Evolutionary conservation across 2,888 invertebrate species (phyloP).

Genomic region (Parnassius orleans): DNA sequence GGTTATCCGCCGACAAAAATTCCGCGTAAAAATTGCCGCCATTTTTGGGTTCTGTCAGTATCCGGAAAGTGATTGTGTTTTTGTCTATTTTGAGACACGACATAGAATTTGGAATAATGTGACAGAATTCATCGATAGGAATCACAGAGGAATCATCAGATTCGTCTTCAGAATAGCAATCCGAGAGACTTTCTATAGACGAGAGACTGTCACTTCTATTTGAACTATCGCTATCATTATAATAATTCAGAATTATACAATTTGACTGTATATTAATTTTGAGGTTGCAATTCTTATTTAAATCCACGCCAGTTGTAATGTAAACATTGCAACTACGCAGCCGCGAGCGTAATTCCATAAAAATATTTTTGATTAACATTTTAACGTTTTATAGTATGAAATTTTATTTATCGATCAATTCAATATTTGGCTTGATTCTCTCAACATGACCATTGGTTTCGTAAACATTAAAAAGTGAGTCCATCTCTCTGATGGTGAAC

Average conservation of each 20-base stretch:
- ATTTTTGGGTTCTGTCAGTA: slow-evolving; percentile 68
- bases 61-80: slow-evolving; percentile 70
- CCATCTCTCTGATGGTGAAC: slow-evolving; percentile 89
- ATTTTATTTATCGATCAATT: slow-evolving; percentile 21
- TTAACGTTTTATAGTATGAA: slow-evolving; percentile 37
- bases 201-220: slow-evolving; percentile 67
- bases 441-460: slow-evolving; percentile 79
- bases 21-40: slow-evolving; percentile 75
- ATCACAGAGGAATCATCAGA: slow-evolving; percentile 55
- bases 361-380: slow-evolving; percentile 75
- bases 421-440: slow-evolving; percentile 57
- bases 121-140: slow-evolving; percentile 64
- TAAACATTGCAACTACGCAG: slow-evolving; percentile 82
- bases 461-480: slow-evolving; percentile 85
- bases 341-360: slow-evolving; percentile 82
- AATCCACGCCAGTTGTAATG: slow-evolving; percentile 70
- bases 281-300: slow-evolving; percentile 66
- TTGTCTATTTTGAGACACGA: slow-evolving; percentile 73
- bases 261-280: slow-evolving; percentile 72
- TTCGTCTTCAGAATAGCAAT: slow-evolving; percentile 65
- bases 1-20: slow-evolving; percentile 46
- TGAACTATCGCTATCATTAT: slow-evolving; percentile 47
- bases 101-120: slow-evolving; percentile 75
- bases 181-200: slow-evolving; percentile 72
- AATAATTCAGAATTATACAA: slow-evolving; percentile 69